Percentiles rank a stretch among this genome's conserved stretches.
These are phyloP conservation scores for Acrobasis consociella DNA, from an alignment of 2,888 invertebrate genomes.

Conservation along the genomic window DNA sequence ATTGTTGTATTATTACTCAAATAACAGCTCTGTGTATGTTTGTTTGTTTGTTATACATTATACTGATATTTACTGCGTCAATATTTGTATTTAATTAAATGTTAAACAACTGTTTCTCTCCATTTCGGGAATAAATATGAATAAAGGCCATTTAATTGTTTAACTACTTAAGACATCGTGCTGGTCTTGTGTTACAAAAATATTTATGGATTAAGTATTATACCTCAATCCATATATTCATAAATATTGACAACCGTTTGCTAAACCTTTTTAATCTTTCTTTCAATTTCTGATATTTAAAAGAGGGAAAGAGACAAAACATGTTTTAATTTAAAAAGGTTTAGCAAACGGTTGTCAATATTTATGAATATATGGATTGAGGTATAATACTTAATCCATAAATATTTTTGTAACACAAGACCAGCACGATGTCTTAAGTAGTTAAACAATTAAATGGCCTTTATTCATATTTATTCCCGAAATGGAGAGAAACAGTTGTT, in stretches of 20 bases:
- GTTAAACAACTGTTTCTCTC: conserved; percentile 2
- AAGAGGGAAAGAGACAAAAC: too few species aligned
- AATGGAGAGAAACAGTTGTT: conserved; percentile 1
- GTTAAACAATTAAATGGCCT: neutral
- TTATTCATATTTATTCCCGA: neutral
- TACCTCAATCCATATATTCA: too few species aligned
- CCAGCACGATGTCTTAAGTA: neutral
- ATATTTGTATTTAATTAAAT: conserved; percentile 11
- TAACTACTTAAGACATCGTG: neutral
- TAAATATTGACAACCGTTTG: too few species aligned
- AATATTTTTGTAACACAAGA: too few species aligned
- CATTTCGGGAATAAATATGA: conserved; percentile 2
- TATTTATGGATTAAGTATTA: too few species aligned
- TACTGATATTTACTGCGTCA: conserved; percentile 3
- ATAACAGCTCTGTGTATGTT: neutral
- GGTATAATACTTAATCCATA: too few species aligned
- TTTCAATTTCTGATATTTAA: too few species aligned
- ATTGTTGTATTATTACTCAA: conserved; percentile 1
- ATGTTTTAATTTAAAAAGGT: too few species aligned
- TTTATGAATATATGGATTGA: too few species aligned
- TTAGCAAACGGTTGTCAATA: too few species aligned
- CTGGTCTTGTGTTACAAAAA: too few species aligned
- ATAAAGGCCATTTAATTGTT: neutral
- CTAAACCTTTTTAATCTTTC: too few species aligned
- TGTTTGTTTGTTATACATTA: conserved; percentile 10